Evolutionary conservation across 2,113 vertebrate genomes (phyloP).

Genomic region (Microtus richardsoni): DNA sequence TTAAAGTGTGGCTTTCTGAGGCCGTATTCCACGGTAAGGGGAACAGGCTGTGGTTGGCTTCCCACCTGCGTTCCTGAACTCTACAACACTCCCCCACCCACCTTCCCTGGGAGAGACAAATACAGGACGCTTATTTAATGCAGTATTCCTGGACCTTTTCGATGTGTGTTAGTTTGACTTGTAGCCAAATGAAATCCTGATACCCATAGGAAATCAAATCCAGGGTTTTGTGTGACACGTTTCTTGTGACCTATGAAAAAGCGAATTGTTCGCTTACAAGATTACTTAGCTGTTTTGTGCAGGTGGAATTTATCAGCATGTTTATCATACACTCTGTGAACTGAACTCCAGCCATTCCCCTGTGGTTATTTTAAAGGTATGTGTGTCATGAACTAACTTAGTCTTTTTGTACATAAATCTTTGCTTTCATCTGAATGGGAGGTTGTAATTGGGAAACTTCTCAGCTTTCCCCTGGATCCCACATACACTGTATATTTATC

Average conservation of each 20-base stretch:
- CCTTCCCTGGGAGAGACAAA: background rate
- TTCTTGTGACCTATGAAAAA: background rate
- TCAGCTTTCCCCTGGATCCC: no score
- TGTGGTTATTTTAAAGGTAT: background rate
- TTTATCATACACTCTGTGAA: background rate
- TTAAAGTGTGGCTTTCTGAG: background rate
- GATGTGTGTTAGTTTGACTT: background rate
- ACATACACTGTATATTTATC: rapidly evolving
- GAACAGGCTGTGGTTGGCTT: rapidly evolving
- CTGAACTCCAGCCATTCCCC: background rate
- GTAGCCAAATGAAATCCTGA: background rate
- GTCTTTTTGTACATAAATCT: background rate
- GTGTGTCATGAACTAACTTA: background rate
- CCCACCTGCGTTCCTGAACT: no score
- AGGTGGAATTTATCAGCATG: background rate
- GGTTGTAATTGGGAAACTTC: background rate
- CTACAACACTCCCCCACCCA: no score
- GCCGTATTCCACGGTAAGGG: rapidly evolving
- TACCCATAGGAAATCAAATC: background rate
- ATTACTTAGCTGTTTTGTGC: background rate
- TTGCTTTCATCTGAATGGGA: background rate
- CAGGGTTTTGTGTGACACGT: background rate
- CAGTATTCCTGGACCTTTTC: background rate
- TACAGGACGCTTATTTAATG: background rate
- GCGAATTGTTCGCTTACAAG: background rate